A percentile compares a stretch with the other conserved stretches of the same genome.
phyloP scores from a whole-genome alignment of 2,113 vertebrate genomes.

The Elgaria multicarinata region DNA sequence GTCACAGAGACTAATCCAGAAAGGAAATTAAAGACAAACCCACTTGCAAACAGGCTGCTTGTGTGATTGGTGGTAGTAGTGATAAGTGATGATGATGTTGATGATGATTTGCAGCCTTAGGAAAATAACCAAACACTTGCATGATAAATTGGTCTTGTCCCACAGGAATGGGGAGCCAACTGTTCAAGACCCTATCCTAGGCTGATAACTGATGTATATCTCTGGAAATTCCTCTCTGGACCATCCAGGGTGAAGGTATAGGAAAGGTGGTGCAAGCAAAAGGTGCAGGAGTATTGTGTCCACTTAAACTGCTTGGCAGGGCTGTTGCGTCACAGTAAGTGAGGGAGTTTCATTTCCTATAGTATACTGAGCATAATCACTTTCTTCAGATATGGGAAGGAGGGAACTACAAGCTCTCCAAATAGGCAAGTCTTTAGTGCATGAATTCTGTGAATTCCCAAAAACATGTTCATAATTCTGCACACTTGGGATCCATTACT shows the following conservation, averaged over 20 bases:
- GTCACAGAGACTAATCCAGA: too few species aligned
- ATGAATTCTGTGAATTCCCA: not conserved
- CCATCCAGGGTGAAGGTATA: not conserved
- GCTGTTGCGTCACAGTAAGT: not conserved
- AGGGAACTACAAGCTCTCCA: not conserved
- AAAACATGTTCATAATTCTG: not conserved
- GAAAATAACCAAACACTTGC: not conserved
- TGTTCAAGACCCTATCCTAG: not conserved
- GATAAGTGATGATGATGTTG: too few species aligned
- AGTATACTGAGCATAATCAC: not conserved
- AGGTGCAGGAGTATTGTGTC: not conserved
- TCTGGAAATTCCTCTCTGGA: too few species aligned
- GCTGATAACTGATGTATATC: too few species aligned
- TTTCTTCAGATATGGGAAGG: not conserved
- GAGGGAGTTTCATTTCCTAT: not conserved
- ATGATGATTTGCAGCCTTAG: not conserved
- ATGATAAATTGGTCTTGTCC: not conserved
- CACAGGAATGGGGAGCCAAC: not conserved
- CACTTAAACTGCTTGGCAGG: not conserved
- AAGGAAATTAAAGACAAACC: too few species aligned
- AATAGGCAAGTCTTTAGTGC: not conserved
- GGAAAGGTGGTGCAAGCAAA: not conserved
- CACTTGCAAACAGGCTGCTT: not conserved
- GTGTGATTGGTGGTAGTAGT: too few species aligned
- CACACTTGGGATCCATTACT: not conserved